Evolutionary conservation across 2,888 invertebrate species (phyloP), one percentile per base, ranked within the genome.

Genomic region (Oegoconia quadripuncta): DNA sequence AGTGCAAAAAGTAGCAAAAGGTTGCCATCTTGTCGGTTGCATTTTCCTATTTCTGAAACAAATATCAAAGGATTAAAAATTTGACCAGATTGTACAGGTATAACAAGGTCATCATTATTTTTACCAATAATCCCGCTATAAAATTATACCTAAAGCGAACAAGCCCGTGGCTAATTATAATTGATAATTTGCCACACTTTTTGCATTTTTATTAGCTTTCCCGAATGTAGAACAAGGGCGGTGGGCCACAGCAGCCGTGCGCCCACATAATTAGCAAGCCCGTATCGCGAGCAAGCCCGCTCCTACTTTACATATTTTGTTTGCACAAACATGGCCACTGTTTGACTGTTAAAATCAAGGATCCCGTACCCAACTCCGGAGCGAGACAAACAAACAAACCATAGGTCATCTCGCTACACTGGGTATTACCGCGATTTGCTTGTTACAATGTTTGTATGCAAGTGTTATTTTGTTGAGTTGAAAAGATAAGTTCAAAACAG

Each of bases 271-370:
- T 83, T 78, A 81, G 72, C 64, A 65, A 26, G 34, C 74, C 79
- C 80, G 77, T 83, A 83, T 81, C 83, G 72, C 71, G 59, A 69
- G 59, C 59, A 55, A 53, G 59, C 78, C 80, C 81, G 77, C 72
- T 78, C 74, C 81, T 74, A 77, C 80, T 84, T 84, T 83, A 75
- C 83, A 84, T 84, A 84, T 80, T 84, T 82, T 81, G 82, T 82
- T 81, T 78, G 73, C 72, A 64, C 79, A 81, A 82, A 83, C 81
- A 80, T 65, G 54, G 67, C 66, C 68, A 68, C 74, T 81, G 78
- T 81, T 82, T 82, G 75, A 80, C 78, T 79, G 80, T 80, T 74
- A 77, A 74, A 82, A 81, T 81, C 82, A 78, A 82, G 78, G 72
- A 80, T 71, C 71, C 64, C 63, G 49, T 50, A 50, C 51, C 55